phyloP scores from a whole-genome alignment of 1,140 invertebrate genomes.

The Gonioctena quinquepunctata region DNA sequence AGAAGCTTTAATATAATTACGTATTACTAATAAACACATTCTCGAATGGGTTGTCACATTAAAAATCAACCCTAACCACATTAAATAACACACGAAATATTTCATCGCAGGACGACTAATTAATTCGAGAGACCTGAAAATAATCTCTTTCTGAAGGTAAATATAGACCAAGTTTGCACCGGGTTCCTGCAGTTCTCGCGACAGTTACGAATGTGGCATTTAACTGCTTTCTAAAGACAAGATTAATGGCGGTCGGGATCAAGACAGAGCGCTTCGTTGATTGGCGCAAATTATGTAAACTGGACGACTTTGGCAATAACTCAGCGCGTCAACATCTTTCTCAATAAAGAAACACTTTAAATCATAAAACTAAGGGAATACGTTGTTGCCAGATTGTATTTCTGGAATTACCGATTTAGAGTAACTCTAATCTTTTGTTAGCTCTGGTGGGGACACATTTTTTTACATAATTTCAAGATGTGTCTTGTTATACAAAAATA shows the following conservation, averaged over 20 bases:
- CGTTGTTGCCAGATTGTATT: conserved; percentile 9
- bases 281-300: conserved; percentile 50
- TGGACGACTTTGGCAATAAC: conserved; percentile 16
- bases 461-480: too few relatives aligned
- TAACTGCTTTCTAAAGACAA: conserved; percentile 44
- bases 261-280: conserved; percentile 43
- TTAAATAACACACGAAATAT: too few relatives aligned
- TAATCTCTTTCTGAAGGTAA: conserved; percentile 12
- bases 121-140: not conserved
- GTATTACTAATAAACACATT: too few relatives aligned
- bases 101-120: too few relatives aligned
- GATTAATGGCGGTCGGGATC: conserved; percentile 37
- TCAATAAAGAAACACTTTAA: conserved; percentile 26
- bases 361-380: conserved; percentile 43
- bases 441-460: too few relatives aligned
- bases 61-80: too few relatives aligned
- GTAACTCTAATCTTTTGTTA: too few relatives aligned
- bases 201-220: conserved; percentile 48
- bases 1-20: too few relatives aligned
- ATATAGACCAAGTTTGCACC: conserved; percentile 27
- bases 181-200: conserved; percentile 3
- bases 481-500: too few relatives aligned
- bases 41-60: too few relatives aligned
- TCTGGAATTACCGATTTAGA: too few relatives aligned
- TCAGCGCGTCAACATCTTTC: conserved; percentile 28